Conservation (phyloP, 2,797 vertebrate genomes). For the Synaphobranchus kaupii region DNA sequence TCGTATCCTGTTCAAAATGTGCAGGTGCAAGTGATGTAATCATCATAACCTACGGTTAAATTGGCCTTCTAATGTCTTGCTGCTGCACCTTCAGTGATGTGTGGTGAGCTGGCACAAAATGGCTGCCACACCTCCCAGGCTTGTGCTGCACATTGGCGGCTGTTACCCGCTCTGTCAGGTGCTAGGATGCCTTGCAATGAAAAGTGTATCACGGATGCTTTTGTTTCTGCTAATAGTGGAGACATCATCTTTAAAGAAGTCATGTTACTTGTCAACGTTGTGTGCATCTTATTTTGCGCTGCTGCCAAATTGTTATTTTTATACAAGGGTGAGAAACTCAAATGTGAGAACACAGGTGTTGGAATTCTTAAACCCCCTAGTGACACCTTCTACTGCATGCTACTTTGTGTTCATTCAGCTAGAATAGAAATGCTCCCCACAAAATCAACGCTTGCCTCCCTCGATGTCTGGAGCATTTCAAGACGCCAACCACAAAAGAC, state of each 20-base stretch:
- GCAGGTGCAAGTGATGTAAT: background rate
- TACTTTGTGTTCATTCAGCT: background rate
- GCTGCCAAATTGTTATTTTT: background rate
- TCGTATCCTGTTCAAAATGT: background rate
- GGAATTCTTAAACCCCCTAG: constrained; percentile 27
- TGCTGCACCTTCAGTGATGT: background rate
- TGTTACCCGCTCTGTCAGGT: background rate
- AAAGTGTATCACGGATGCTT: background rate
- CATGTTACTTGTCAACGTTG: background rate
- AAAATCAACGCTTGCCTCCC: background rate
- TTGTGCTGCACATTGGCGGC: background rate
- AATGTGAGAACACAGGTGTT: constrained; percentile 9
- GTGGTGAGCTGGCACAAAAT: background rate
- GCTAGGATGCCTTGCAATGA: background rate
- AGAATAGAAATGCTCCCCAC: background rate
- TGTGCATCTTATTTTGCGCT: background rate
- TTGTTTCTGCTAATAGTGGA: background rate
- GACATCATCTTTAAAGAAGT: background rate
- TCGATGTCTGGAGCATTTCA: background rate
- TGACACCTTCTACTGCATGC: constrained; percentile 28
- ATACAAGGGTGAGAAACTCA: background rate
- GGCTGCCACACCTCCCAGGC: background rate
- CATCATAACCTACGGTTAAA: background rate
- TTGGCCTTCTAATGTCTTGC: background rate
- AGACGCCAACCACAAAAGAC: background rate